Conservation (phyloP, 2,888 invertebrate genomes). For the Agriopis aurantiaria region DNA sequence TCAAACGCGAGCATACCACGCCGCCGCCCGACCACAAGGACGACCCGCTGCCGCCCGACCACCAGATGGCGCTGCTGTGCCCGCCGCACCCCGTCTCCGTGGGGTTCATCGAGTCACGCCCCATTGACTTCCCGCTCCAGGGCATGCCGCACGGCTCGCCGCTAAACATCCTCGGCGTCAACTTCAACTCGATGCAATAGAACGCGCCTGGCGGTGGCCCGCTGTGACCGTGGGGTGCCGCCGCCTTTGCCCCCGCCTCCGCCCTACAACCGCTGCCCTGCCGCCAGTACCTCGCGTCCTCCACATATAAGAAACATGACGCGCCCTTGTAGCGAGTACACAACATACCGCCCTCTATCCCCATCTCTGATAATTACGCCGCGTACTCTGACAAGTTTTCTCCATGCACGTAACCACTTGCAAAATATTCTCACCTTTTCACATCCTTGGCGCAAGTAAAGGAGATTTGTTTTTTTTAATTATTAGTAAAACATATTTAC, state of each 20-base stretch:
- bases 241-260: conserved; percentile 36
- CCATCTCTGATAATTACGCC: background rate
- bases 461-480: background rate
- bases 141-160: conserved; percentile 87
- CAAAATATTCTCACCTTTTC: background rate
- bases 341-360: background rate
- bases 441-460: background rate
- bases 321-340: background rate
- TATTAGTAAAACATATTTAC: background rate
- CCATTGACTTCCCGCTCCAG: conserved; percentile 89
- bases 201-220: conserved; percentile 74
- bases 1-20: conserved; percentile 89
- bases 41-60: conserved; percentile 64
- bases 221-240: conserved; percentile 69
- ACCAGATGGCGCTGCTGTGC: conserved; percentile 86
- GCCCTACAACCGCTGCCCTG: conserved; percentile 45
- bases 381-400: background rate
- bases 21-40: conserved; percentile 87
- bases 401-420: background rate
- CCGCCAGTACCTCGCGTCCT: conserved; percentile 55
- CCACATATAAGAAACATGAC: conserved; percentile 57
- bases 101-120: conserved; percentile 90
- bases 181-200: conserved; percentile 92
- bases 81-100: conserved; percentile 89
- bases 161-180: conserved; percentile 91